These are phyloP conservation scores for Melanogrammus aeglefinus DNA, from an alignment of 2,797 vertebrate genomes.

Conservation along the genomic window DNA sequence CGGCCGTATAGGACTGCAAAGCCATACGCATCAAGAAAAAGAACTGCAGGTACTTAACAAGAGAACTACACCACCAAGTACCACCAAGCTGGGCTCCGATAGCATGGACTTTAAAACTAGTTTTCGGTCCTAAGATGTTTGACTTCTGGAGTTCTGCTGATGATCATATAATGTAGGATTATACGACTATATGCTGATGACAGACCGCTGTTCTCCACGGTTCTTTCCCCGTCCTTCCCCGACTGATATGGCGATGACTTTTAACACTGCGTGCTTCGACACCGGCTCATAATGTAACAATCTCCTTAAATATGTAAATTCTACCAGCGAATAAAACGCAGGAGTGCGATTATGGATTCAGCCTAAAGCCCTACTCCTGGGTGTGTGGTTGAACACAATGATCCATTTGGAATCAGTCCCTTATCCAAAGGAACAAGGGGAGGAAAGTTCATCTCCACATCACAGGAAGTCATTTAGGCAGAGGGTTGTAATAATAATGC, in stretches of 20 bases:
- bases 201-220: conserved; percentile 40
- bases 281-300: conserved; percentile 72
- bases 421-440: conserved; percentile 66
- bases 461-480: conserved; percentile 47
- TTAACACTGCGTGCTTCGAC: conserved; percentile 63
- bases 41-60: conserved; percentile 55
- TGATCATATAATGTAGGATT: conserved; percentile 73
- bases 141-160: conserved; percentile 49
- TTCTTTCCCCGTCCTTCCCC: conserved; percentile 36
- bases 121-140: conserved; percentile 52
- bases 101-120: conserved; percentile 59
- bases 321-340: conserved; percentile 69
- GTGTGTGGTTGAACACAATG: conserved; percentile 65
- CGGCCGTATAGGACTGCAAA: conserved; percentile 52
- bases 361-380: conserved; percentile 61
- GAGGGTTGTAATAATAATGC: conserved; percentile 49
- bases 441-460: conserved; percentile 69
- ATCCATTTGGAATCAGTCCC: conserved; percentile 68
- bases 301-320: conserved; percentile 78
- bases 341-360: conserved; percentile 65
- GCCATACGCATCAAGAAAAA: conserved; percentile 60
- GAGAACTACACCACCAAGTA: conserved; percentile 56
- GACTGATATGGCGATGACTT: conserved; percentile 62
- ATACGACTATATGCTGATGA: conserved; percentile 64
- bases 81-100: conserved; percentile 48